These are phyloP conservation scores for Bemisia tabaci DNA, from an alignment of 1,140 invertebrate genomes.

Conservation along the genomic window DNA sequence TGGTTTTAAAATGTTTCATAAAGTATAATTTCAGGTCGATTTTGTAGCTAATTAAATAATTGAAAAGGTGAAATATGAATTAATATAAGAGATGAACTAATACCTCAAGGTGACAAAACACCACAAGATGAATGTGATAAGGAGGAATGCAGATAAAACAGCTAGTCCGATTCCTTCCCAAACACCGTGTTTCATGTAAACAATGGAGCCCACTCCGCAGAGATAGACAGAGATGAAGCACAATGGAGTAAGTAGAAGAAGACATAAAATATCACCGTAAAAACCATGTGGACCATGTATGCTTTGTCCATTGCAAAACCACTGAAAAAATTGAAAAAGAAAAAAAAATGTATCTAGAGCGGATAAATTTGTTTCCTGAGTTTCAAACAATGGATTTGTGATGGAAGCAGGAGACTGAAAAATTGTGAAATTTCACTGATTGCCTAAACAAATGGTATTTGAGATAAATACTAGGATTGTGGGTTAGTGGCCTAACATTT, in stretches of 20 bases:
- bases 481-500: too few species aligned
- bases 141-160: slow-evolving; percentile 28
- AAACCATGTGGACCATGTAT: slow-evolving; percentile 30
- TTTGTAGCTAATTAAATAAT: too few species aligned
- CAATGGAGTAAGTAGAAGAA: slow-evolving; percentile 38
- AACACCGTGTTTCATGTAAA: slow-evolving; percentile 29
- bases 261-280: slow-evolving; percentile 36
- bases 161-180: slow-evolving; percentile 37
- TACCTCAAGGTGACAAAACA: slow-evolving; percentile 32
- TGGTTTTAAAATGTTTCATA: too few species aligned
- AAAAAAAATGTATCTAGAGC: background rate
- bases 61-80: too few species aligned
- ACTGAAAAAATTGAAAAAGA: slow-evolving; percentile 27
- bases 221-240: slow-evolving; percentile 37
- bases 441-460: too few species aligned
- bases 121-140: slow-evolving; percentile 31
- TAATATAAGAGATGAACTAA: too few species aligned
- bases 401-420: too few species aligned
- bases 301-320: slow-evolving; percentile 30
- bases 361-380: too few species aligned
- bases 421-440: too few species aligned
- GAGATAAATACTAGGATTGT: too few species aligned
- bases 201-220: slow-evolving; percentile 34
- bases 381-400: too few species aligned
- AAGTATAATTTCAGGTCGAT: too few species aligned